Base-by-base conservation (phyloP, 2,888 invertebrate genomes). In the Dione vanillae region DNA sequence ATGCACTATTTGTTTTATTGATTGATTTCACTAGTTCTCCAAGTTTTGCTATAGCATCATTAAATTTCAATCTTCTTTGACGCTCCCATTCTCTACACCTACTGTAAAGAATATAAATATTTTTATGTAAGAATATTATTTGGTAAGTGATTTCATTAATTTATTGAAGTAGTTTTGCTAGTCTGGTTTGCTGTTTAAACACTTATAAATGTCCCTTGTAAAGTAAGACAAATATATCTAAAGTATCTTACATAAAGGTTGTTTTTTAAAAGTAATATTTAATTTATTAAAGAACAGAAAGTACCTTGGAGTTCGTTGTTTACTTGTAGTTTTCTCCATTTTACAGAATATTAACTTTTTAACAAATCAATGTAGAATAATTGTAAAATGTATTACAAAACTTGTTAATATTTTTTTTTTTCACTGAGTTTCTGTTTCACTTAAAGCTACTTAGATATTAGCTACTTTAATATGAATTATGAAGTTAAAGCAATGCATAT, bases 21-120 rank as follows among this genome's bases (percentile, higher is more conserved):
- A 90, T 81, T 52, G 82, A 77, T 77, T 85, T 90, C 0, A 92
- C 88, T 65, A 90, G 77, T 75, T 90, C 89, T 59, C 91, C 91
- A 12, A 93, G 83, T 78, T 87, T 88, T 14, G 79, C 75, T 64
- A 92, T 85, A 11, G 93, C 92, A 71, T 92, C 91, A 79, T 95
- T 96, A 81, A 96, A 94, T 83, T 96, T 95, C 78, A 94, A 94
- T 79, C 96, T 91, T 80, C 96, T 92, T 80, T 95, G 94, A 80
- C 95, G 94, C 88, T 96, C 96, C 96, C 96, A 96, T 90, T 95
- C 94, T 80, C 95, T 94, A 76, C 94, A 94, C 80, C 95, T 94
- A 82, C 95, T 95, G 80, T 67, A 89, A 87, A 67, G 6, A 37
- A 27, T 3, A 43, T 6, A 0, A 10, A 27, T 27, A 10, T 64